Base-by-base conservation (phyloP, 2,888 invertebrate genomes). In the Leptinotarsa juncta region DNA sequence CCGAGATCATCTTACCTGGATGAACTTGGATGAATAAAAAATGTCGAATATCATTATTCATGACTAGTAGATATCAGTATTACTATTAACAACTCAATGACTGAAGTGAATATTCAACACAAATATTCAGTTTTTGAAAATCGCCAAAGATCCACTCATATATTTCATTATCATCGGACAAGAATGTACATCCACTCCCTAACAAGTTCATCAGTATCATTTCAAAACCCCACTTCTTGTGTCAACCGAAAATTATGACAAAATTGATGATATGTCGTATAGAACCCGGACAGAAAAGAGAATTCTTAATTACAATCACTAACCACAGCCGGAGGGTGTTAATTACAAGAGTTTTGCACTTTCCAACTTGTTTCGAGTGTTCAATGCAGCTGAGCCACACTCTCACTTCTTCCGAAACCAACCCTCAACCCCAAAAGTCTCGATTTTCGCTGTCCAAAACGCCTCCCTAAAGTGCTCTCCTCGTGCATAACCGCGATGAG, bases 361-460 rank as follows among this genome's bases (percentile, higher is more conserved):
- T 71, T 53, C 51, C 71, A 77, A 75, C 73, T 73, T 72, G 73
- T 72, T 74, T 73, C 73, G 70, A 67, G 72, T 53, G 73, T 67
- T 69, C 51, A 50, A 70, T 77, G 78, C 79, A 79, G 79, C 78
- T 79, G 79, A 77, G 79, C 74, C 79, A 71, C 77, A 62, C 68
- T 78, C 72, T 69, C 70, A 42, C 70, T 69, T 55, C 50, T 50
- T 53, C 32, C 57, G 12, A 62, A 62, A 42, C 62, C 62, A 62
- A 26, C 62, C 62, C 62, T 62, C 62, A 62, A 62, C 70, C 70
- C 67, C 62, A 65, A 49, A 71, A 69, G 65, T 70, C 69, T 70
- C 70, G 70, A 75, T 70, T 75, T 72, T 67, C 70, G 65, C 70
- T 62, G 68, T 65, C 62, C 69, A 69, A 69, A 69, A 57, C 49